Conservation (phyloP, 2,888 invertebrate species). For the Leptogaster cylindrica region DNA sequence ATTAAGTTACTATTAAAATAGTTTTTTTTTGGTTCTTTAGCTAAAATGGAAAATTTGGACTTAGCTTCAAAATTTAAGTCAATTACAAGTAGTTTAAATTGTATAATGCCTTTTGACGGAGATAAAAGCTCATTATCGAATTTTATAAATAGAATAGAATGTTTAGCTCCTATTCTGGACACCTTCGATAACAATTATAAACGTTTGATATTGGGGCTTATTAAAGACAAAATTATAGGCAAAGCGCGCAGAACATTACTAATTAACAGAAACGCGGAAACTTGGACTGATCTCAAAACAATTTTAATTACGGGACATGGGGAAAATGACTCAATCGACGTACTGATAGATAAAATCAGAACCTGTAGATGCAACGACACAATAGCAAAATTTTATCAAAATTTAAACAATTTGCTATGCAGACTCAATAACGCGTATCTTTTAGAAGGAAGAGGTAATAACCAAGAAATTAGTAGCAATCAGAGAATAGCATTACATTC, state of each 20-base stretch:
- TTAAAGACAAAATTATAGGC: slow-evolving; percentile 43
- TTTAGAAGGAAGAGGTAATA: slow-evolving; percentile 14
- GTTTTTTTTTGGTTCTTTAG: no score
- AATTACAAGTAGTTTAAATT: slow-evolving; percentile 33
- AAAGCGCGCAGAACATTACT: slow-evolving; percentile 27
- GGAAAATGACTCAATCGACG: slow-evolving; percentile 7
- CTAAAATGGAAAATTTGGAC: background rate
- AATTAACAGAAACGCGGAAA: slow-evolving; percentile 21
- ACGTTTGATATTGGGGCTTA: slow-evolving; percentile 29
- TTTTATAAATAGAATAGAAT: slow-evolving; percentile 42
- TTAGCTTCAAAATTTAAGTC: slow-evolving; percentile 31
- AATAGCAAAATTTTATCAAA: slow-evolving; percentile 27
- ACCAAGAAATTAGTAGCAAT: slow-evolving; percentile 3
- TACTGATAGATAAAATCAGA: slow-evolving; percentile 28
- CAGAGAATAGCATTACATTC: slow-evolving; percentile 20
- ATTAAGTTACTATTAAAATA: no score
- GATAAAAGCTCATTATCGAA: slow-evolving; percentile 32
- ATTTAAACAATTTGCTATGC: slow-evolving; percentile 6
- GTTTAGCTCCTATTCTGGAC: slow-evolving; percentile 33
- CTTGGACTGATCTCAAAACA: slow-evolving; percentile 24
- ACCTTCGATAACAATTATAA: slow-evolving; percentile 22
- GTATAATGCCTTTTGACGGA: slow-evolving; percentile 29
- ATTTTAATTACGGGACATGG: slow-evolving; percentile 25
- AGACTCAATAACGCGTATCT: slow-evolving; percentile 30
- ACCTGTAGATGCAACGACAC: slow-evolving; percentile 25